Percentiles rank a stretch among this genome's conserved stretches.
Conservation (phyloP, 1,140 invertebrate genomes). For the Cydia pomonella region DNA sequence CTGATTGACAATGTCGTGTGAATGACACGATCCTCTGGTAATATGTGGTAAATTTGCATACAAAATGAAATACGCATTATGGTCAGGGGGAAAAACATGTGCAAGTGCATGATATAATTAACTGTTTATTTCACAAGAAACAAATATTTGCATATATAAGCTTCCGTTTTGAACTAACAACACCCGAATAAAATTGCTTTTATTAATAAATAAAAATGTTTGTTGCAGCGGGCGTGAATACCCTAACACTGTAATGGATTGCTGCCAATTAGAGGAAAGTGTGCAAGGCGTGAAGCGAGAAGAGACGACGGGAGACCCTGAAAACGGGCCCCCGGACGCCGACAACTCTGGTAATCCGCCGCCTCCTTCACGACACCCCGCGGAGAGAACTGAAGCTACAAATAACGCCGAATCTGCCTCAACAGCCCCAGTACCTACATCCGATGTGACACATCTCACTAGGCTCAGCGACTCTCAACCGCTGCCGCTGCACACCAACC, state of each 20-base stretch:
- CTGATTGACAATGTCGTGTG: background rate
- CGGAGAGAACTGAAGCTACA: constrained; percentile 68
- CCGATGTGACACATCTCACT: constrained; percentile 71
- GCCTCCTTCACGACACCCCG: constrained; percentile 64
- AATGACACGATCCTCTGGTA: background rate
- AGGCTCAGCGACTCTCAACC: constrained; percentile 74
- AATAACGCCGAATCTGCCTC: constrained; percentile 62
- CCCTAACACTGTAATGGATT: constrained; percentile 94
- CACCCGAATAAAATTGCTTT: background rate
- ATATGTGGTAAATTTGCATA: constrained; percentile 1
- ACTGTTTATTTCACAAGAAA: background rate
- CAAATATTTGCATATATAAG: too few species aligned
- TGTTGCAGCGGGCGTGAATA: constrained; percentile 93
- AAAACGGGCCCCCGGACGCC: constrained; percentile 92
- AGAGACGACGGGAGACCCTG: constrained; percentile 89
- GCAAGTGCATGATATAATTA: background rate
- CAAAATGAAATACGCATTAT: background rate
- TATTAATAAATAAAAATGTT: constrained; percentile 27
- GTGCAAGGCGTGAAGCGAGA: constrained; percentile 89
- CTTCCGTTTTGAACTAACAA: background rate
- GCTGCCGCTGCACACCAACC: constrained; percentile 67
- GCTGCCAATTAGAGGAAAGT: constrained; percentile 93
- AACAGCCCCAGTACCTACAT: constrained; percentile 63
- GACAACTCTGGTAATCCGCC: constrained; percentile 82
- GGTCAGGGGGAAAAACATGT: background rate